Base-by-base conservation (phyloP, 2,797 vertebrate species). In the Anas georgica region DNA sequence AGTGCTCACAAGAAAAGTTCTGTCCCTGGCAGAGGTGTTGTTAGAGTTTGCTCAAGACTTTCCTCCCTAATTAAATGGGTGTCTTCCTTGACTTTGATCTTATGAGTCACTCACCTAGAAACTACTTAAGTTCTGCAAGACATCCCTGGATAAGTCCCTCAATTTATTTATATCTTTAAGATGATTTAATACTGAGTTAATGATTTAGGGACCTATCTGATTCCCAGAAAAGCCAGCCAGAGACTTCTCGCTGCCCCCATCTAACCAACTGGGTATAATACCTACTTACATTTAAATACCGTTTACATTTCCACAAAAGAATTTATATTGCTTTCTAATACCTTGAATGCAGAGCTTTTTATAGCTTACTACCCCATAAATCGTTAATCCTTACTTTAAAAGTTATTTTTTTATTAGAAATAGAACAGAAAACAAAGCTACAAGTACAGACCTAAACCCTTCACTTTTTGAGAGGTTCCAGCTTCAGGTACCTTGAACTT, bases 1-100 rank as follows among this genome's bases (percentile, higher is more conserved):
- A 62, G 70, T 18, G 39, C 16, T 7, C 33, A 7, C 37, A 35
- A 54, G 76, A 76, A 8, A 72, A 80, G 48, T 62, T 95, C 87
- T 69, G 73, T 90, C 54, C 43, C 69, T 88, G 81, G 86, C 83
- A 93, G 91, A 96, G 94, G 91, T 97, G 77, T 75, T 37, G 28
- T 75, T 88, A 90, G 52, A 90, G 91, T 94, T 95, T 96, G 94
- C 96, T 97, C 87, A 95, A 97, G 96, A 97, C 60, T 96, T 81
- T 96, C 86, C 89, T 95, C 85, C 80, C 92, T 97, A 97, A 97
- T 97, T 97, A 97, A 97, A 96, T 87, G 97, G 90, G 89, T 97
- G 97, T 97, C 92, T 97, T 97, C 97, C 96, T 96, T 97, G 96
- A 97, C 96, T 97, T 97, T 97, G 95, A 96, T 98, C 96, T 96